Base-by-base conservation (phyloP, 2,888 invertebrate species). In the Leptinotarsa haldemani region DNA sequence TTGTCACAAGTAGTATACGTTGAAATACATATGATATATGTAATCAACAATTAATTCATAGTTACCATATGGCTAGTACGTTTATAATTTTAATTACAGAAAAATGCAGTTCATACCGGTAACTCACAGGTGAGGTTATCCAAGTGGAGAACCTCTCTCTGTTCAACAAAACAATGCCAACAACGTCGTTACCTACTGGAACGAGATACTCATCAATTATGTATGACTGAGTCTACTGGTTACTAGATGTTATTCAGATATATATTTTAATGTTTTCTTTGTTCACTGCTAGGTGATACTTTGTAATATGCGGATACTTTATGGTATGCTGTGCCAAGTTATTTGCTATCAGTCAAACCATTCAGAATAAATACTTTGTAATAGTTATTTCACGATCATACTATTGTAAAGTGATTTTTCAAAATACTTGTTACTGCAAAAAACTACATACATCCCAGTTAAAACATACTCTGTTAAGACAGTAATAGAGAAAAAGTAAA, bases 81-180 rank as follows among this genome's bases (percentile, higher is more conserved):
- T 68, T 68, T 68, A n/a, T 22, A 68, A 68, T 58, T 68, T 68
- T 56, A 56, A 56, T 20, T 52, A 56, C 53, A 46, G 22, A 30
- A 18, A 68, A 68, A 68, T 56, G 68, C 68, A 30, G 20, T 46
- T 68, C 30, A 71, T 70, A 73, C 61, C 79, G 74, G 78, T 80
- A 80, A 75, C 65, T 75, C 80, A 80, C 80, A 80, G 80, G 78
- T 81, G 80, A 75, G 74, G 74, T 77, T 78, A 79, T 47, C 77
- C 74, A 76, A 78, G 75, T 80, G 77, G 72, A 77, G 80, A 79
- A 74, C 68, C 73, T 72, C 71, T 76, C 64, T 70, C 53, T 70
- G 64, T 66, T 56, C 25, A 65, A 52, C 50, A 67, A 53, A 74
- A 74, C 70, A 74, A 67, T 73, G 70, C 66, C 20, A 68, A 68